These are phyloP conservation scores for Alligator sinensis DNA, from an alignment of 2,113 vertebrate species.

Conservation along the genomic window DNA sequence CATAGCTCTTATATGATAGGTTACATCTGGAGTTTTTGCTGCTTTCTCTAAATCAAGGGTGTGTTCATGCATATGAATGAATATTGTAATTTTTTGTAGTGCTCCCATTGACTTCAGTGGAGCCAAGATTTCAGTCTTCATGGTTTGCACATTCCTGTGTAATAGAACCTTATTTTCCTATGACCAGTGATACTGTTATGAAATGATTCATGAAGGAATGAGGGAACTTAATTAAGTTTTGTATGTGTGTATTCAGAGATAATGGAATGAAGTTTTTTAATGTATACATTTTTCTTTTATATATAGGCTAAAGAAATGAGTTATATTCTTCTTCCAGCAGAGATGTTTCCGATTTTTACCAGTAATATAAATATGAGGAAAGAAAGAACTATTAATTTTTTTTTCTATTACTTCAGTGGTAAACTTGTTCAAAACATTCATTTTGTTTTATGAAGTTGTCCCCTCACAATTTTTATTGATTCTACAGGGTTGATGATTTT, in stretches of 20 bases:
- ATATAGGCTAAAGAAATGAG: no score
- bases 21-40: background rate
- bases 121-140: background rate
- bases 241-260: background rate
- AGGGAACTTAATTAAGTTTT: background rate
- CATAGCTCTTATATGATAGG: fast-evolving
- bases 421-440: background rate
- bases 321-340: background rate
- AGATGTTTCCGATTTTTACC: background rate
- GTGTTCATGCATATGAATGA: no score
- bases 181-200: background rate
- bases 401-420: background rate
- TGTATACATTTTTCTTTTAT: background rate
- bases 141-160: background rate
- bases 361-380: background rate
- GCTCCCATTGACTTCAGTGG: background rate
- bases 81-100: background rate
- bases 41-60: background rate
- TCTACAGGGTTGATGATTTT: background rate
- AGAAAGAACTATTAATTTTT: background rate
- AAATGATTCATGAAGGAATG: background rate
- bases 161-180: background rate
- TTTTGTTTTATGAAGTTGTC: background rate
- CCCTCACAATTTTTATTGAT: background rate
- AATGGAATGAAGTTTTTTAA: background rate